phyloP scores from a whole-genome alignment of 35 echinoderm and acorn worm species.

The Strongylocentrotus purpuratus region DNA sequence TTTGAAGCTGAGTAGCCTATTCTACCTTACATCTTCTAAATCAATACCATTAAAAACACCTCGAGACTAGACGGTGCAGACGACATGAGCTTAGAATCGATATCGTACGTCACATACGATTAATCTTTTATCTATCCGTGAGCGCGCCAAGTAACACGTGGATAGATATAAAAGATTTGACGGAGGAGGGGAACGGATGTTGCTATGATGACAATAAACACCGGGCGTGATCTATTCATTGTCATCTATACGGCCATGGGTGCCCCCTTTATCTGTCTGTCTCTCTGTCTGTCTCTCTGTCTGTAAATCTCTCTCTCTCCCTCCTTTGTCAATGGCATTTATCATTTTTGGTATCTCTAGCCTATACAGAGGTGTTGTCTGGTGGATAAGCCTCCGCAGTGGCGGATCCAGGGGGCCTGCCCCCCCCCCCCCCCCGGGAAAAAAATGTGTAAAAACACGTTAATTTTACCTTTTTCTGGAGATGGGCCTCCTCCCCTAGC shows the following conservation, averaged over 20 bases:
- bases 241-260: not conserved
- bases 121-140: not conserved
- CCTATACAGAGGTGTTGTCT: no score
- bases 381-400: no score
- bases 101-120: not conserved
- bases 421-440: no score
- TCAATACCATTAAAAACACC: conserved; percentile 10
- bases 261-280: not conserved
- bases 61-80: not conserved
- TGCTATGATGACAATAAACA: not conserved
- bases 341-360: no score
- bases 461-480: no score
- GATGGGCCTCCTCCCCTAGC: no score
- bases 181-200: not conserved
- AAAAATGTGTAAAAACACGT: no score
- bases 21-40: not conserved
- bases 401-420: no score
- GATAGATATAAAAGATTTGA: not conserved
- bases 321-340: not conserved
- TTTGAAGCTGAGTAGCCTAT: not conserved
- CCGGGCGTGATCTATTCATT: not conserved
- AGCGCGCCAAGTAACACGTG: not conserved
- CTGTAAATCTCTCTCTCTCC: not conserved
- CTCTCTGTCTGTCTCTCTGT: not conserved
- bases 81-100: not conserved